Base-by-base conservation (phyloP, 2,797 vertebrate species). In the Tachyglossus aculeatus region DNA sequence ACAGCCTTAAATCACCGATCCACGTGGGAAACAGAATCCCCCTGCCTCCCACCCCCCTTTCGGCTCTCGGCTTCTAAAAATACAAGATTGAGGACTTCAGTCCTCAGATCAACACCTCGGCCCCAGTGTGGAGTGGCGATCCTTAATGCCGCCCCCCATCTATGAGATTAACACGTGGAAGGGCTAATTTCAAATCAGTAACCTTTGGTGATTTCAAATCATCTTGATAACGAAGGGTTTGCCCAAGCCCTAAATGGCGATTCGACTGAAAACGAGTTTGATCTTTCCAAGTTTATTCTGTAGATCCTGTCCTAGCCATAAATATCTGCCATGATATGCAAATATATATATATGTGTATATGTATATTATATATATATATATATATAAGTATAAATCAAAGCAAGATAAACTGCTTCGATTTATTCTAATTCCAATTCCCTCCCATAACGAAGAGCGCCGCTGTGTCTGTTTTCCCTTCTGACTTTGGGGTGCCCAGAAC, bases 1-100 rank as follows among this genome's bases (percentile, higher is more conserved):
- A 92, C 88, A 93, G 80, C 81, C 67, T 87, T 93, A 93, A 93
- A 92, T 92, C 92, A 93, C 82, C 69, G 60, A 75, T 80, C 85
- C 92, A 94, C 88, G 87, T 92, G 91, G 91, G 90, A 92, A 92
- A 88, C 14, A 38, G 71, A 66, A 54, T 69, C 74, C 68, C 62
- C 76, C 75, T 59, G 16, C 32, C 16, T 75, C 68, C 62, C 76
- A 75, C 62, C 16, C 32, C 16, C 16, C 63, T 50, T 82, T 78
- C 68, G 78, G 67, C 83, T 83, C 74, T 84, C 41, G 19, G 47
- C 5, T 25, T 62, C 73, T 75, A 73, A 84, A 88, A 86, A 82
- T 67, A 86, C 48, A 88, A 79, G 67, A 83, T 83, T 79, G 84
- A 83, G 67, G 33, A 79, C 74, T 89, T 84, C 68, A 64, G 38